Evolutionary conservation across 2,888 invertebrate genomes (phyloP), one percentile per base, ranked within the genome.

Genomic region (Euzophera pinguis): DNA sequence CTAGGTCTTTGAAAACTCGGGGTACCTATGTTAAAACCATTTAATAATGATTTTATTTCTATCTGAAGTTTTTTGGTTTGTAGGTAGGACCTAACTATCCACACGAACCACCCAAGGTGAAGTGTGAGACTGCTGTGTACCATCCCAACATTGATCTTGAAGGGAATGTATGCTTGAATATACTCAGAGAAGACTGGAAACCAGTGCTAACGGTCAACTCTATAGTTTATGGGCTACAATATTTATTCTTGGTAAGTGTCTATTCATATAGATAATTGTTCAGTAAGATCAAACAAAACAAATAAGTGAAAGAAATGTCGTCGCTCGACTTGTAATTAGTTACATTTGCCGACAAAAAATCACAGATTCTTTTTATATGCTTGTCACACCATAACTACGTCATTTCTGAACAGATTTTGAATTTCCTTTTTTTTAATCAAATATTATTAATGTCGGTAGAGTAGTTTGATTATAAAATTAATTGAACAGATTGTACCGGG

Each of bases 81-180:
- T 69, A 91, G 91, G 97, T 99, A 77, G 98, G 98, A 66, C 97
- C 97, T 74, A 98, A 97, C 87, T 99, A 99, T 89, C 99, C 99
- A 29, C 99, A 99, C 76, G 98, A 99, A 84, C 98, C 99, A 42
- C 99, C 99, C 14, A 99, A 99, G 91, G 99, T 99, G 32, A 99
- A 99, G 88, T 99, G 99, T 90, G 98, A 97, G 90, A 98, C 98
- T 41, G 95, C 96, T 78, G 98, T 99, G 48, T 99, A 99, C 84
- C 99, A 99, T 89, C 99, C 99, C 10, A 99, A 99, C 83, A 99
- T 99, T 81, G 99, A 99, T 91, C 91, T 98, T 71, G 98, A 99
- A 78, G 99, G 99, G 65, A 99, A 99, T 88, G 98, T 99, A 27
- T 99, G 99, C 81, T 92, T 99, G 61, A 99, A 99, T 88, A 99